Base-by-base conservation (phyloP, 2,888 invertebrate genomes). In the Oligia strigilis region DNA sequence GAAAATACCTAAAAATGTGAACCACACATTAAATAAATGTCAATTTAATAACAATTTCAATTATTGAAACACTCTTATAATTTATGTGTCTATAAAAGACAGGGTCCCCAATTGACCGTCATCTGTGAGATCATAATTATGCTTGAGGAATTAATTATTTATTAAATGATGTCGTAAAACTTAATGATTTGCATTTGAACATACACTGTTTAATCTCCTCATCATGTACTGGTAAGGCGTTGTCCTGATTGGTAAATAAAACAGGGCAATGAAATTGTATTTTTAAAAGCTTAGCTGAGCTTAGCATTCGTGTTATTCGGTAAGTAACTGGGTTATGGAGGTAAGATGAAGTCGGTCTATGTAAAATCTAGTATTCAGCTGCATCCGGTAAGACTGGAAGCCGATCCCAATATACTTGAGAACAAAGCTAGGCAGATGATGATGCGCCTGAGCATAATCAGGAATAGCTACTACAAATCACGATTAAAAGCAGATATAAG, bases 81-180 rank as follows among this genome's bases (percentile, higher is more conserved):
- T 83, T 76, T 66, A 85, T 84, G 19, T 23, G 70, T 65, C 62
- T 67, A 75, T 80, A 82, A 81, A 82, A 86, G 76, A 79, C 79
- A 78, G 75, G 86, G 86, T 75, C 71, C 77, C 81, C 83, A 83
- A 89, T 88, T 84, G 83, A 84, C 43, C 36, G 73, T 75, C 72
- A 85, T 86, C 81, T 83, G 69, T 76, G 72, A 79, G 81, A 84
- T 79, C 80, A 29, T 29, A n/a, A n/a, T n/a, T n/a, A 85, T 79
- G 66, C 46, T 83, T 89, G 82, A 88, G 87, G 90, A 83, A 90
- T 91, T 82, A 91, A 91, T 92, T 81, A 91, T 91, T 90, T 80
- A 91, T 88, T 75, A 80, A 81, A 75, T 78, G 40, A 72, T 72
- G 78, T 86, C 75, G 76, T 89, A 78, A 90, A 90, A 82, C 23